Evolutionary conservation across 2,888 invertebrate genomes (phyloP).

Genomic region (Sicus ferrugineus): DNA sequence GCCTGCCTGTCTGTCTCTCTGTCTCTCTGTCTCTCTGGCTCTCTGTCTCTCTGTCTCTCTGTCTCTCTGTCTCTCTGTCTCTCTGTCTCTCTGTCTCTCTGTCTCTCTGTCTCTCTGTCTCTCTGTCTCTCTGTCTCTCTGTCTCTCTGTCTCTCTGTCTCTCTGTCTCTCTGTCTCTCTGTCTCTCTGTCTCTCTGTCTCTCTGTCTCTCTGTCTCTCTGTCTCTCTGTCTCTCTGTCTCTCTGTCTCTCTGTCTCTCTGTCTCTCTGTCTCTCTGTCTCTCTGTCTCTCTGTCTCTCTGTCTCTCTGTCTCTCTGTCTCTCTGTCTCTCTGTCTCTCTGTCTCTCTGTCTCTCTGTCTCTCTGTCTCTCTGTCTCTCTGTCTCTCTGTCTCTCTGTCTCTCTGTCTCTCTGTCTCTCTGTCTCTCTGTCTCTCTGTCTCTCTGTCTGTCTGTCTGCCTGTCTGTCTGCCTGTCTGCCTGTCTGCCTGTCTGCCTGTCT

Average conservation of each 20-base stretch:
- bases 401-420: background rate
- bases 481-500: too few species aligned
- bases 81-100: slow-evolving; percentile 5
- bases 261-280: slow-evolving; percentile 6
- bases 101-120: slow-evolving; percentile 6
- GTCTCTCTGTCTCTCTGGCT: too few species aligned
- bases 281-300: slow-evolving; percentile 5
- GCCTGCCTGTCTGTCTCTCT: too few species aligned
- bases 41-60: slow-evolving; percentile 5
- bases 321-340: slow-evolving; percentile 5
- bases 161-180: slow-evolving; percentile 5
- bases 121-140: slow-evolving; percentile 5
- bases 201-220: slow-evolving; percentile 5
- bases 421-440: slow-evolving; percentile 3
- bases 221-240: slow-evolving; percentile 6
- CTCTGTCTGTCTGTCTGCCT: too few species aligned
- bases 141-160: slow-evolving; percentile 6
- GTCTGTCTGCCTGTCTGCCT: too few species aligned
- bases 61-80: slow-evolving; percentile 8
- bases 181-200: slow-evolving; percentile 6
- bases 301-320: slow-evolving; percentile 6
- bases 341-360: slow-evolving; percentile 6
- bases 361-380: background rate
- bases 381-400: background rate
- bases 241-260: slow-evolving; percentile 5